These are phyloP conservation scores for Cryptus viduatorius DNA, from an alignment of 2,888 invertebrate species.

Conservation along the genomic window DNA sequence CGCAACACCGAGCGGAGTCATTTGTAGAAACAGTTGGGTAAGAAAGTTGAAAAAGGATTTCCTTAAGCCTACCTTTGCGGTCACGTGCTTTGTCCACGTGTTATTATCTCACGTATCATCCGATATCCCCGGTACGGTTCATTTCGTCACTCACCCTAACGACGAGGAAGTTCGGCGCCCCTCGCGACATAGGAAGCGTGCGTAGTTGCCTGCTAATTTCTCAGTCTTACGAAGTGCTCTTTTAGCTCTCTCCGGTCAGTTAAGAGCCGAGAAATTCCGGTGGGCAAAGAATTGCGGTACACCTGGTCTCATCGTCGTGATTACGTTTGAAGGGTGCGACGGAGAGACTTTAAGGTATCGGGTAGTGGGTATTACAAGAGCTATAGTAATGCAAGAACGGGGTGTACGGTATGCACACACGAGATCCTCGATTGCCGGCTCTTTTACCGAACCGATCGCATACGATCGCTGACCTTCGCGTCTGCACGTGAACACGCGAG, in stretches of 20 bases:
- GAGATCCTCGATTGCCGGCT: conserved; percentile 43
- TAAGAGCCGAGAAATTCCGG: conserved; percentile 36
- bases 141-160: conserved; percentile 69
- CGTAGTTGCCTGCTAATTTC: conserved; percentile 62
- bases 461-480: conserved; percentile 57
- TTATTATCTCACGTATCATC: conserved; percentile 51
- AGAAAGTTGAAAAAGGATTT: conserved; percentile 35
- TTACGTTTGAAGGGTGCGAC: conserved; percentile 22
- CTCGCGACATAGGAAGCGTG: conserved; percentile 68
- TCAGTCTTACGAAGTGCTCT: neutral
- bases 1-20: conserved; percentile 42
- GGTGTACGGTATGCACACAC: conserved; percentile 3
- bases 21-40: conserved; percentile 2
- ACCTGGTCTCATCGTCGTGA: conserved; percentile 46
- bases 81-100: neutral
- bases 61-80: conserved; percentile 15
- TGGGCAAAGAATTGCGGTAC: conserved; percentile 23
- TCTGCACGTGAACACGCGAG: conserved; percentile 53
- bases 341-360: conserved; percentile 4
- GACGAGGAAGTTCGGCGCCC: conserved; percentile 46
- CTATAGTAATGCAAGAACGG: neutral
- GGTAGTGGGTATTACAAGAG: conserved; percentile 1
- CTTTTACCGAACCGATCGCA: conserved; percentile 23
- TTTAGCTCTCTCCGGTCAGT: neutral
- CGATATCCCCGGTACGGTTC: conserved; percentile 71